Evolutionary conservation across 2,113 vertebrate genomes (phyloP).

Genomic region (Grallaria varia): DNA sequence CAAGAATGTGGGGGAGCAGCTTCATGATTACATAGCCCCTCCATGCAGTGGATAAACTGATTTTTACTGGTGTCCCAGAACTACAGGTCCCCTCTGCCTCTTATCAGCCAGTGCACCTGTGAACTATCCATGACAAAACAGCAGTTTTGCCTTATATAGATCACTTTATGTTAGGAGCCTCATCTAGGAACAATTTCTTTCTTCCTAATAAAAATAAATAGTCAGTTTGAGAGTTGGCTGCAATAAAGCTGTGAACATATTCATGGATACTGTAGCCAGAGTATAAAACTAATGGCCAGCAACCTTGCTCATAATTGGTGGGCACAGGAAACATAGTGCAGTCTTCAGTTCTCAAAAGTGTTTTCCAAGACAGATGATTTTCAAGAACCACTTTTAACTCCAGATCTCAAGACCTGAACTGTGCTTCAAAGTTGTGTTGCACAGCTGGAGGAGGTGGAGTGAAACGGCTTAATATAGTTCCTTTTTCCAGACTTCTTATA

Average conservation of each 20-base stretch:
- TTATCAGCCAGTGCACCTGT: background rate
- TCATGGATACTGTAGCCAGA: background rate
- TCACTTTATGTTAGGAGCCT: background rate
- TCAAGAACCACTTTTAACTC: background rate
- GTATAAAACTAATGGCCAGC: background rate
- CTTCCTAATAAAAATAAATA: background rate
- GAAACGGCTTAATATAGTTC: background rate
- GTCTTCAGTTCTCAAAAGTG: background rate
- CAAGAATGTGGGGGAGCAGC: background rate
- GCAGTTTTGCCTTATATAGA: background rate
- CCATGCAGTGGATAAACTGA: background rate
- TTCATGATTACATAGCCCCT: background rate
- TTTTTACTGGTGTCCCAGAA: background rate
- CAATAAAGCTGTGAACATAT: background rate
- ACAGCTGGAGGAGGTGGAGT: background rate
- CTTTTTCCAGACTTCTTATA: background rate
- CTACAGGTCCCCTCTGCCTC: background rate
- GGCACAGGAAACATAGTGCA: background rate
- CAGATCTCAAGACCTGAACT: background rate
- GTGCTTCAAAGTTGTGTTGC: background rate
- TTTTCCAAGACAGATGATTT: background rate
- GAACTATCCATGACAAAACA: background rate
- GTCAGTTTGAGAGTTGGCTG: background rate
- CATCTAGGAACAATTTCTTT: background rate
- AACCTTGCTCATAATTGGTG: background rate